A percentile compares a stretch with the other conserved stretches of the same genome.
These are phyloP conservation scores for Melanotaenia duboulayi DNA, from an alignment of 2,113 vertebrate species.

Conservation along the genomic window DNA sequence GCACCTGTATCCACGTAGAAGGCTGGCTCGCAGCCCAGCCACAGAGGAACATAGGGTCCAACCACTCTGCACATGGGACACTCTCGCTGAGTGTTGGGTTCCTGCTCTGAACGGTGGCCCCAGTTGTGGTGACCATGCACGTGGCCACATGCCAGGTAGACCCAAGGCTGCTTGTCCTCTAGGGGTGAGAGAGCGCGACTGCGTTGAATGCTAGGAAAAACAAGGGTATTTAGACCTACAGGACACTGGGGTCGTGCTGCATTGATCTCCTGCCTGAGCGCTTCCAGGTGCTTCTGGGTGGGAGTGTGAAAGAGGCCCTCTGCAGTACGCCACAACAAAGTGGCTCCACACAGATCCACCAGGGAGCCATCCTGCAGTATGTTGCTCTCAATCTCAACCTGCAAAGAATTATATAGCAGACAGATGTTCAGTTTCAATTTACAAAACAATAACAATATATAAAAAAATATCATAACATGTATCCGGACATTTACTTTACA, in stretches of 20 bases:
- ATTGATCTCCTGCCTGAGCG: constrained; percentile 96
- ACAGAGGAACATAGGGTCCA: constrained; percentile 95
- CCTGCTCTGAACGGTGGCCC: constrained; percentile 94
- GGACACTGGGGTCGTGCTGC: constrained; percentile 95
- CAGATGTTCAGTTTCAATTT: background rate
- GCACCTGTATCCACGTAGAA: constrained; percentile 97
- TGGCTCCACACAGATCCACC: constrained; percentile 96
- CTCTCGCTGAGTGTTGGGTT: constrained; percentile 89
- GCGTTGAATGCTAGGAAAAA: constrained; percentile 96
- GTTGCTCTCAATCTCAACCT: constrained; percentile 97
- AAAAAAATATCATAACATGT: background rate
- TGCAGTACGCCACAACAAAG: constrained; percentile 94
- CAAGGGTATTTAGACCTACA: constrained; percentile 95
- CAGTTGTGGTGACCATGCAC: constrained; percentile 98
- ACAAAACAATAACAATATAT: background rate
- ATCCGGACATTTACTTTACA: no score
- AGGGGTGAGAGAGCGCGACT: constrained; percentile 94
- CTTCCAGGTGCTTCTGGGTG: constrained; percentile 97
- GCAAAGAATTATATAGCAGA: constrained; percentile 3
- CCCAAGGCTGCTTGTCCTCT: constrained; percentile 98
- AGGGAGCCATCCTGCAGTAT: constrained; percentile 94
- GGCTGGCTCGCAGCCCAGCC: constrained; percentile 95
- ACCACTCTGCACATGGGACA: constrained; percentile 97
- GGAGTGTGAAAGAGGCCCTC: constrained; percentile 95
- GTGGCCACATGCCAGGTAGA: constrained; percentile 94